phyloP scores from a whole-genome alignment of 1,140 invertebrate genomes.

The Eumaeus atala region DNA sequence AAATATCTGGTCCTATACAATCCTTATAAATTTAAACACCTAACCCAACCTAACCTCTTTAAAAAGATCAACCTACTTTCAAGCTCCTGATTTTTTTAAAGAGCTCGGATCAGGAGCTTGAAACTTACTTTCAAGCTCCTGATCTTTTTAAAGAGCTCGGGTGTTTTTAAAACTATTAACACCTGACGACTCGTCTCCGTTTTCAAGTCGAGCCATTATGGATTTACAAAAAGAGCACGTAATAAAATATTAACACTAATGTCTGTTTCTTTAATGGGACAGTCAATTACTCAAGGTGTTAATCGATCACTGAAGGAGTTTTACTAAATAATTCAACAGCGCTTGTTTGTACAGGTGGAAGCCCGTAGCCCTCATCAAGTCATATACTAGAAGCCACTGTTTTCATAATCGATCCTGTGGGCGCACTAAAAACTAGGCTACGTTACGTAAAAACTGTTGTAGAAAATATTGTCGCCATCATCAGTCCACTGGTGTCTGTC shows the following conservation, averaged over 20 bases:
- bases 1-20: no score
- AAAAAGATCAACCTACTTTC: no score
- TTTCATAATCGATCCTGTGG: constrained; percentile 53
- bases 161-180: no score
- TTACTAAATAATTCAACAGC: constrained; percentile 65
- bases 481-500: no score
- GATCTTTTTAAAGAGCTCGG: no score
- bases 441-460: constrained; percentile 17
- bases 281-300: constrained; percentile 45
- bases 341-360: constrained; percentile 67
- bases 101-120: no score
- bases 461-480: constrained; percentile 2
- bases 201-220: constrained; percentile 1
- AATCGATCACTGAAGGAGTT: constrained; percentile 60
- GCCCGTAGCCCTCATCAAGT: constrained; percentile 62
- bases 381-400: constrained; percentile 67
- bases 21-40: no score
- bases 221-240: neutral
- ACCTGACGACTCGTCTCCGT: neutral
- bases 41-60: no score
- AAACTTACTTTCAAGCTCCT: no score
- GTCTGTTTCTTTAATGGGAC: constrained; percentile 17
- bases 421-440: constrained; percentile 43
- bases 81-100: no score
- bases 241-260: neutral